A percentile compares a stretch with the other conserved stretches of the same genome.
Evolutionary conservation across 1,140 invertebrate genomes (phyloP).

Genomic region (Drosophila murphyi): DNA sequence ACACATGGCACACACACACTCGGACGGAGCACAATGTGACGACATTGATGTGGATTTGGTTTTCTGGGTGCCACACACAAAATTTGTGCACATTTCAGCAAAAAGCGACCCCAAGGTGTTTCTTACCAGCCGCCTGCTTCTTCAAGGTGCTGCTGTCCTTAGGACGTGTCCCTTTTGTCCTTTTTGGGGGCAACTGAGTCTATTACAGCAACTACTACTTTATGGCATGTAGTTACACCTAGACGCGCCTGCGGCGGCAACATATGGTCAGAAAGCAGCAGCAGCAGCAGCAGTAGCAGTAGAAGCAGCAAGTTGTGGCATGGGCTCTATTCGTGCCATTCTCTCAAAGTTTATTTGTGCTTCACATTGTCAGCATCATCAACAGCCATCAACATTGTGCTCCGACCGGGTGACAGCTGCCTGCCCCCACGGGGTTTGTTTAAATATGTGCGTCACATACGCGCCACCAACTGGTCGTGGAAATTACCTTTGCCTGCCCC

Average conservation of each 20-base stretch:
- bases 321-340: conserved; percentile 6
- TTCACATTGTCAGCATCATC: conserved; percentile 65
- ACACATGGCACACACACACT: conserved; percentile 10
- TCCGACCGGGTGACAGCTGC: conserved; percentile 48
- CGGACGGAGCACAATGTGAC: conserved; percentile 61
- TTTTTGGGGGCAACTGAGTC: conserved; percentile 48
- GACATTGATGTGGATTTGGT: conserved; percentile 72
- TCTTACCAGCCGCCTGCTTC: conserved; percentile 41
- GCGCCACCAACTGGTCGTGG: conserved; percentile 42
- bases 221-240: conserved; percentile 81
- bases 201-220: conserved; percentile 71
- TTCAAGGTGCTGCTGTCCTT: conserved; percentile 61
- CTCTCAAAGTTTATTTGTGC: conserved; percentile 68
- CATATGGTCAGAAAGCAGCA: conserved; percentile 67
- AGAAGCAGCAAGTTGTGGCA: background rate
- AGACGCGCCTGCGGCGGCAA: conserved; percentile 65
- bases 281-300: conserved; percentile 10
- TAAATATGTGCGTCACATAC: conserved; percentile 79
- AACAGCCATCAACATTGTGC: conserved; percentile 59
- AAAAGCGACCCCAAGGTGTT: conserved; percentile 75
- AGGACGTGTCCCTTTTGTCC: conserved; percentile 54
- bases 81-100: conserved; percentile 83
- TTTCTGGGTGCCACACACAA: conserved; percentile 64
- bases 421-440: conserved; percentile 57
- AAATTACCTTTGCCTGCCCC: conserved; percentile 67